phyloP scores from a whole-genome alignment of 2,113 vertebrate species.

The Bufo bufo region DNA sequence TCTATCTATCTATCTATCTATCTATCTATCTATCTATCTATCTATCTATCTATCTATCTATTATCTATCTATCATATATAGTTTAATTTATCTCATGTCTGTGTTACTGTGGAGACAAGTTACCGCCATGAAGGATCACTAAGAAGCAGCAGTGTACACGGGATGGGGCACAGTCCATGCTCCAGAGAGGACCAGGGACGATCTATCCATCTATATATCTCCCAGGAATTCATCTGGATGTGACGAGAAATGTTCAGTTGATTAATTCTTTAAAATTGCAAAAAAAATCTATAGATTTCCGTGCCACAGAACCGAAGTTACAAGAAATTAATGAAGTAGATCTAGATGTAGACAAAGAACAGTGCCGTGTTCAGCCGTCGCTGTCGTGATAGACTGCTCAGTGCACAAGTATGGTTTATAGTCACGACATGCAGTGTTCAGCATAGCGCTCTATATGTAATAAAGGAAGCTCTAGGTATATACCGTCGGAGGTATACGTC shows the following conservation, averaged over 20 bases:
- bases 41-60: conserved; percentile 11
- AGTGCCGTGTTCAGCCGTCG: neutral
- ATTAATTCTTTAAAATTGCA: neutral
- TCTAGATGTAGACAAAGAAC: neutral
- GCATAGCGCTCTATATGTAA: too few species aligned
- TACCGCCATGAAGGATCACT: neutral
- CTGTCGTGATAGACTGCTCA: neutral
- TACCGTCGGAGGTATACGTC: neutral
- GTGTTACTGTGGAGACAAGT: neutral
- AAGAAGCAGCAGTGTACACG: neutral
- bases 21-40: conserved; percentile 1
- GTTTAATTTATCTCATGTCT: neutral
- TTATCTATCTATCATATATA: neutral
- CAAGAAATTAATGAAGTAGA: neutral
- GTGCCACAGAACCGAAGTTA: too few species aligned
- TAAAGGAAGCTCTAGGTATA: too few species aligned
- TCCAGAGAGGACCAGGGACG: neutral
- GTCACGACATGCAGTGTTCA: neutral
- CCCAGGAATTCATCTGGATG: neutral
- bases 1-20: neutral
- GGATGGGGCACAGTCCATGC: too few species aligned
- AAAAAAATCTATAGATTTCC: neutral
- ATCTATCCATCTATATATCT: neutral
- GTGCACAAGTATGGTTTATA: neutral
- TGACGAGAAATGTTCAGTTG: neutral